Percentiles rank a stretch among this genome's conserved stretches.
These are phyloP conservation scores for Cheilosia grossa DNA, from an alignment of 2,888 invertebrate genomes.

Conservation along the genomic window DNA sequence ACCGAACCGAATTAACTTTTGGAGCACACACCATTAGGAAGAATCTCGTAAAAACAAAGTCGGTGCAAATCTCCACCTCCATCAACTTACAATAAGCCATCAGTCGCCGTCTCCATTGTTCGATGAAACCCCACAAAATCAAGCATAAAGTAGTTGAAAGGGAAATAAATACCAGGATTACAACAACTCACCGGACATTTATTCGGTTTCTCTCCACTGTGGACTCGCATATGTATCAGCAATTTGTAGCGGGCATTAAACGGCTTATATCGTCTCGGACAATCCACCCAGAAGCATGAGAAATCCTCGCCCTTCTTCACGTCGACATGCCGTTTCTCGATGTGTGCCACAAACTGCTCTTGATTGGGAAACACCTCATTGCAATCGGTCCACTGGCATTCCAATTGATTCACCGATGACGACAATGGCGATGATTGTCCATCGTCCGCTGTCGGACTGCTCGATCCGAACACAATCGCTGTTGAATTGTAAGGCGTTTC, in stretches of 20 bases:
- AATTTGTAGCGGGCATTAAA: constrained; percentile 99
- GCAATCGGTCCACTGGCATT: constrained; percentile 95
- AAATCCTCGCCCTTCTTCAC: constrained; percentile 94
- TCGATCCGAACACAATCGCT: constrained; percentile 7
- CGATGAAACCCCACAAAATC: neutral
- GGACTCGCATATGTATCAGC: constrained; percentile 97
- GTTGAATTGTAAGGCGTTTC: constrained; percentile 62
- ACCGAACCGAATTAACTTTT: no score
- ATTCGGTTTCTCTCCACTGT: constrained; percentile 99
- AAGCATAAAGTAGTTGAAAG: neutral
- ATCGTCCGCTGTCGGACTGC: constrained; percentile 26
- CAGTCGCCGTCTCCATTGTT: constrained; percentile 7
- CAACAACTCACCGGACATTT: constrained; percentile 94
- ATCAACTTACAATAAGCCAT: constrained; percentile 24
- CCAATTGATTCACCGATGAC: constrained; percentile 73
- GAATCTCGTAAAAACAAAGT: no score
- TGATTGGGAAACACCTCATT: constrained; percentile 91
- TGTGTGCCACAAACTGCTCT: constrained; percentile 91
- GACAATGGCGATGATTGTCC: constrained; percentile 49
- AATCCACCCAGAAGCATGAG: constrained; percentile 97
- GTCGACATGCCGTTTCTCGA: constrained; percentile 94
- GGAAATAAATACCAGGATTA: constrained; percentile 10
- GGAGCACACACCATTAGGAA: no score
- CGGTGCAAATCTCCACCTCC: neutral
- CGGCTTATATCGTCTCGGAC: constrained; percentile 93